phyloP scores from a whole-genome alignment of 2,797 vertebrate species.

The Cuculus canorus region DNA sequence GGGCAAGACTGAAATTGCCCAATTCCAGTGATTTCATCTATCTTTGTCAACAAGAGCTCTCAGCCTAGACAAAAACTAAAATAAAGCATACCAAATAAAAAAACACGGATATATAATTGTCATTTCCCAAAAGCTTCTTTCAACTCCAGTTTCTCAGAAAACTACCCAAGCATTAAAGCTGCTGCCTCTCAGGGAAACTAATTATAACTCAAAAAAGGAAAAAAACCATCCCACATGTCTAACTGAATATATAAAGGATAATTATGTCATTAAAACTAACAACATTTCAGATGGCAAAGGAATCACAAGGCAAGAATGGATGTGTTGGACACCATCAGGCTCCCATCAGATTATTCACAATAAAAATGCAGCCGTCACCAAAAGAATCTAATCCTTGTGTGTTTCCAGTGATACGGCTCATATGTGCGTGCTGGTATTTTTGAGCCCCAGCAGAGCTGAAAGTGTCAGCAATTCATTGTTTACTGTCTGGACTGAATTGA shows the following conservation, averaged over 20 bases:
- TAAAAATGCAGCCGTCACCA: conserved; percentile 1
- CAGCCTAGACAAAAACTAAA: conserved; percentile 45
- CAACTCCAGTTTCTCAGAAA: conserved; percentile 53
- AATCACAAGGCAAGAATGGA: conserved; percentile 29
- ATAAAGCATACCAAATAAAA: conserved; percentile 56
- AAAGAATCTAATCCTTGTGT: conserved; percentile 32
- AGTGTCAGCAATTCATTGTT: conserved; percentile 52
- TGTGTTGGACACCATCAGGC: conserved; percentile 30
- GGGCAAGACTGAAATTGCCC: background rate
- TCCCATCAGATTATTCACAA: conserved; percentile 45
- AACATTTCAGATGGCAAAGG: conserved; percentile 26
- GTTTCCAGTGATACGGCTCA: conserved; percentile 17
- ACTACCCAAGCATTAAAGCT: conserved; percentile 55
- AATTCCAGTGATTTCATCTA: conserved; percentile 24
- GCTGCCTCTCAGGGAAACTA: conserved; percentile 35
- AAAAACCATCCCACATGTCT: background rate
- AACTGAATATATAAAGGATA: conserved; percentile 39
- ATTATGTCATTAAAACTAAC: conserved; percentile 53
- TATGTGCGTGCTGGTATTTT: background rate
- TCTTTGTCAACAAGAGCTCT: conserved; percentile 20
- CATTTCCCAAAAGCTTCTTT: conserved; percentile 53
- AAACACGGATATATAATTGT: conserved; percentile 18
- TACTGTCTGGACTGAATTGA: conserved; percentile 45
- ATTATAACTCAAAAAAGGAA: background rate
- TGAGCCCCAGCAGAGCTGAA: conserved; percentile 43